Evolutionary conservation across 37 sponge, comb jelly and placozoan species (phyloP).

Genomic region (Beroe ovata): DNA sequence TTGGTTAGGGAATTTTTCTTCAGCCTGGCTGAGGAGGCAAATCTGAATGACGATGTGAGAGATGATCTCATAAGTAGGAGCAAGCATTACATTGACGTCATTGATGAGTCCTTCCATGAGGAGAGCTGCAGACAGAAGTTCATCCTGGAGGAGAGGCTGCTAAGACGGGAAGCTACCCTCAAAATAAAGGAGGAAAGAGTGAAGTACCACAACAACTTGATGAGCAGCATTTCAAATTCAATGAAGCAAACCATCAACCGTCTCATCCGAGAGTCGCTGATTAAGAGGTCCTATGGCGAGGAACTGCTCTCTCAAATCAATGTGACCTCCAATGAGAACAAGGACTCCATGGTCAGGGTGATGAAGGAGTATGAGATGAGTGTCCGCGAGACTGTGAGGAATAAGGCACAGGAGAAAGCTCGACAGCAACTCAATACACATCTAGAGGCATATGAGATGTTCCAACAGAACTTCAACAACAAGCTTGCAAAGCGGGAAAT

Average conservation of each 20-base stretch:
- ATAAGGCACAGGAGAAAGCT: conserved; percentile 53
- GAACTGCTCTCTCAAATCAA: conserved; percentile 21
- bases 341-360: conserved; percentile 1
- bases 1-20: conserved; percentile 20
- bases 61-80: conserved; percentile 60
- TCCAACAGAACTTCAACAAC: conserved; percentile 52
- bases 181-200: conserved; percentile 39
- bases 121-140: conserved; percentile 64
- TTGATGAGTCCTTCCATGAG: conserved; percentile 64
- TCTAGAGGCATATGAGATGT: conserved; percentile 64
- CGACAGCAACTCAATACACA: conserved; percentile 35
- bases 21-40: conserved; percentile 22
- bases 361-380: conserved; percentile 41
- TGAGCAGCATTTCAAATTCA: conserved; percentile 47
- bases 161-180: conserved; percentile 31
- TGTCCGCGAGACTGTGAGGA: conserved; percentile 32
- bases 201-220: conserved; percentile 62
- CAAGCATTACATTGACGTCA: conserved; percentile 65
- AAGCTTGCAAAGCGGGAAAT: neutral
- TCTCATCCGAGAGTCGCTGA: conserved; percentile 49
- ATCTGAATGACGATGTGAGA: conserved; percentile 51
- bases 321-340: conserved; percentile 55
- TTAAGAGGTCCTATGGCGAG: conserved; percentile 46
- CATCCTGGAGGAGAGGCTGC: conserved; percentile 47
- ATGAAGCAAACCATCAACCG: conserved; percentile 66